Evolutionary conservation across 2,113 vertebrate genomes (phyloP).

Genomic region (Fulmarus glacialis): DNA sequence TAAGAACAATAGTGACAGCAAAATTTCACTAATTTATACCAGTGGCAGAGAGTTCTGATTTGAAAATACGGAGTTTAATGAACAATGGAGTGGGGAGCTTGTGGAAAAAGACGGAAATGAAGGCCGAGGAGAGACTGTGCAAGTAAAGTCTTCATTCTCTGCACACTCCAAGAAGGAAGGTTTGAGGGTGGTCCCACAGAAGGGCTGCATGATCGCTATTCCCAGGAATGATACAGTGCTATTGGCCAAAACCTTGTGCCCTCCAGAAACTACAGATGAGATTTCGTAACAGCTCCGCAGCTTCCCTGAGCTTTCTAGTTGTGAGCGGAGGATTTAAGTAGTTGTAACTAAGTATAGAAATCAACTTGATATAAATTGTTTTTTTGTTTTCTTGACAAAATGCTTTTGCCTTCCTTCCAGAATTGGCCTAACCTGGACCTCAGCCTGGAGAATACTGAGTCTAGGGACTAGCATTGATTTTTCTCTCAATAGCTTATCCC

Average conservation of each 20-base stretch:
- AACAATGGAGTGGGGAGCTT: background rate
- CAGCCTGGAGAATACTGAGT: background rate
- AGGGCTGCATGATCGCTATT: background rate
- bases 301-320: background rate
- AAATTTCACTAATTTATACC: background rate
- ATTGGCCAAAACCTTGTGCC: background rate
- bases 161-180: background rate
- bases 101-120: background rate
- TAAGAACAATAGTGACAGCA: background rate
- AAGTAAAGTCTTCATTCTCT: background rate
- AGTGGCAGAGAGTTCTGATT: background rate
- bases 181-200: background rate
- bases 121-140: background rate
- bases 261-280: background rate
- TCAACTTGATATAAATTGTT: background rate
- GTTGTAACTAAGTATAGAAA: background rate
- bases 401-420: background rate
- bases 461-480: background rate
- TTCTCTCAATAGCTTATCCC: background rate
- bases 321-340: background rate
- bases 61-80: background rate
- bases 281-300: background rate
- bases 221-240: background rate
- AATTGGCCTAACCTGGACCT: background rate
- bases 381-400: background rate